Percentiles rank a stretch among this genome's conserved stretches.
Conservation (phyloP, 2,888 invertebrate species). For the Caenorhabditis wallacei region DNA sequence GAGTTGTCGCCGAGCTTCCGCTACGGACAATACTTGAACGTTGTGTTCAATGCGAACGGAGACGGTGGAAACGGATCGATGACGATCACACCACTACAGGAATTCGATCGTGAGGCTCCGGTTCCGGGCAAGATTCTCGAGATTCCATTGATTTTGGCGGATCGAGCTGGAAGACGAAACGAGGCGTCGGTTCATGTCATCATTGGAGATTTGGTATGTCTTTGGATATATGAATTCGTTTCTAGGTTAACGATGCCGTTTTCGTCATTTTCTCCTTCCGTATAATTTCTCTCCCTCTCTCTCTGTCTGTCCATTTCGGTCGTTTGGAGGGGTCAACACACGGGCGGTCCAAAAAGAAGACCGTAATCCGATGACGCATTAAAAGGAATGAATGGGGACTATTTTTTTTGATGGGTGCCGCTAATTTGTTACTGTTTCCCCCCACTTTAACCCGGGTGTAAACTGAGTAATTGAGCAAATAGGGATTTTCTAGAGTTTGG, state of each 20-base stretch:
- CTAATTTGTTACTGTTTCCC: conserved; percentile 46
- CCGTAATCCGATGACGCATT: conserved; percentile 57
- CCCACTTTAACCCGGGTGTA: too few relatives aligned
- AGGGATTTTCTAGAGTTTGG: background rate
- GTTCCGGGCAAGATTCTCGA: conserved; percentile 87
- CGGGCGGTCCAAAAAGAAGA: conserved; percentile 11
- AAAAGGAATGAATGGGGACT: background rate
- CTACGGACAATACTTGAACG: conserved; percentile 91
- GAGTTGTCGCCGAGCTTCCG: conserved; percentile 76
- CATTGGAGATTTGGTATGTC: conserved; percentile 90
- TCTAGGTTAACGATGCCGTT: conserved; percentile 62
- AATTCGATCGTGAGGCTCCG: conserved; percentile 80
- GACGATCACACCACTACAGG: conserved; percentile 91
- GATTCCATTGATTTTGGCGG: conserved; percentile 97
- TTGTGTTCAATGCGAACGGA: conserved; percentile 97
- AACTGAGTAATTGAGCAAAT: conserved; percentile 24
- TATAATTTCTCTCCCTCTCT: conserved; percentile 38
- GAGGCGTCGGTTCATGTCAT: conserved; percentile 87
- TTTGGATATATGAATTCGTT: too few relatives aligned
- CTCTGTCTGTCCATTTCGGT: background rate
- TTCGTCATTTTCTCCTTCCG: conserved; percentile 13
- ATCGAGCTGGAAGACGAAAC: conserved; percentile 89
- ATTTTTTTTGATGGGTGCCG: conserved; percentile 58
- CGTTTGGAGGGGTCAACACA: conserved; percentile 30
- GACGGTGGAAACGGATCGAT: conserved; percentile 98